Base-by-base conservation (phyloP, 2,797 vertebrate species). In the Sebastes oblongus region DNA sequence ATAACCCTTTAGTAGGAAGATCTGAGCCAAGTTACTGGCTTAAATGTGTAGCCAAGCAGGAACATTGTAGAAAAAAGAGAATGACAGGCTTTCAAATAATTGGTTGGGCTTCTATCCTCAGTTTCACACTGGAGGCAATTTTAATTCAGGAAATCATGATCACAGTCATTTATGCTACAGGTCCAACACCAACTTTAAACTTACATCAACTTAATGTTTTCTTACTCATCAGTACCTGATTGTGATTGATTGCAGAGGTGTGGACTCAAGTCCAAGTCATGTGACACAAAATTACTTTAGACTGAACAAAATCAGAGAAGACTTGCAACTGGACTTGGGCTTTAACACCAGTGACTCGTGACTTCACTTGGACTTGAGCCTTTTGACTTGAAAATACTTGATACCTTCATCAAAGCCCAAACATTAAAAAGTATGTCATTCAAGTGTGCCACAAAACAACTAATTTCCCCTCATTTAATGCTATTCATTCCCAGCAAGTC, bases 1-100 rank as follows among this genome's bases (percentile, higher is more conserved):
- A 77, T 60, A 81, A 67, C 67, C 32, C 32, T 69, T 66, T 3
- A 34, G 62, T 32, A 24, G 55, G 60, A 81, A 46, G 25, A 79
- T 68, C 10, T 72, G 66, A 69, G 81, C 61, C 78, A 76, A 68
- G 18, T 6, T 6, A 34, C 27, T 61, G 75, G 73, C 25, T 30
- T 8, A 25, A 42, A 66, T 22, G 8, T 52, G 32, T 1, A 52
- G 60, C 39, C 30, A 34, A 55, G 7, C 22, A 58, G 55, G 61
- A 77, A 59, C 46, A 27, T 2, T 65, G 16, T 46, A 52, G 59
- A 59, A 78, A 71, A 24, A 59, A 12, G 24, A 25, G 58, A 64
- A 60, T 72, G 42, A 39, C 42, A 59, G 74, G 30, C 12, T 42
- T 72, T 74, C n/a, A 36, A 46, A 55, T 1, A 14, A 30, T 12